Evolutionary conservation across 2,797 vertebrate species (phyloP), one percentile per base, ranked within the genome.

Genomic region (Crenichthys baileyi): DNA sequence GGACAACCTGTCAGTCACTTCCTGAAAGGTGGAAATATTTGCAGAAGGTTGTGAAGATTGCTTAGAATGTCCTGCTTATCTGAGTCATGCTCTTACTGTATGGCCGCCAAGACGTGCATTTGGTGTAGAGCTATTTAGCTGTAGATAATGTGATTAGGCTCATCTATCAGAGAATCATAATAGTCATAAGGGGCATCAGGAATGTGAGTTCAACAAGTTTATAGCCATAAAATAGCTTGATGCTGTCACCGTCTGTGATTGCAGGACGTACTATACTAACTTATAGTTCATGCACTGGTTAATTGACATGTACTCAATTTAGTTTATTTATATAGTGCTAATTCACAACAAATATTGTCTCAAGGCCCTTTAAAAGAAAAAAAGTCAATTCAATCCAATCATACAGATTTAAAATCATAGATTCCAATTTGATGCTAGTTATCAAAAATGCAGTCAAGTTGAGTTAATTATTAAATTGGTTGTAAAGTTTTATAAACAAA

Each of bases 151-250:
- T 13, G 55, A 53, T 61, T 63, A 29, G 76, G 39, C 70, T 41
- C 72, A 79, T 84, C 61, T 77, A 70, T 88, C 85, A 83, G 76
- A 72, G 72, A 77, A 36, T 61, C 60, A 44, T 58, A 80, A 79
- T 74, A 70, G 79, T 4, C 3, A 83, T 80, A 68, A 58, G 74
- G 70, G 12, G 63, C 41, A 50, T 68, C 51, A 70, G 70, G 22
- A 3, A 83, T 72, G 51, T 56, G 63, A 83, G 73, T 73, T 87
- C 58, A 68, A 41, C 36, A 56, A 70, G 18, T 44, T 80, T 58
- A 20, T 75, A n/a, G 75, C 50, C 55, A 29, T 53, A 44, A 9
- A n/a, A 36, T 50, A 44, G 56, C 16, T 44, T 50, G 31, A 50
- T 29, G 50, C 20, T 75, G 20, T 60, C 55, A 81, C 72, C 48